Evolutionary conservation across 2,797 vertebrate species (phyloP).

Genomic region (Pseudochirops cupreus): DNA sequence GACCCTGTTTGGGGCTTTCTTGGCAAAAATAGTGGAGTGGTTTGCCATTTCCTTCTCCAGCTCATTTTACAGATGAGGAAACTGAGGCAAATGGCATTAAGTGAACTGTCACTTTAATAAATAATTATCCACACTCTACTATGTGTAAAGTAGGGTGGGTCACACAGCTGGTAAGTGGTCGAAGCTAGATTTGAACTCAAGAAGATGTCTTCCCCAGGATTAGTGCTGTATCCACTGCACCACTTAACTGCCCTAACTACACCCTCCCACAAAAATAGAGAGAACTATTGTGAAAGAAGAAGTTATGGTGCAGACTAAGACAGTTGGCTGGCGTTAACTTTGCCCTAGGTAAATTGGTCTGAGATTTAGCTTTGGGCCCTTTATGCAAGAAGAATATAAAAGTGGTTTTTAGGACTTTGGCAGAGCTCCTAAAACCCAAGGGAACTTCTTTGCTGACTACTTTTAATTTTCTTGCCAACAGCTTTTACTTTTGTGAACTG

Average conservation of each 20-base stretch:
- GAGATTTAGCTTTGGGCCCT: neutral
- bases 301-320: neutral
- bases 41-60: neutral
- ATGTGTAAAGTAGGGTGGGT: no score
- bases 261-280: neutral
- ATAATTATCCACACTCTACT: no score
- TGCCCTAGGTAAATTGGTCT: neutral
- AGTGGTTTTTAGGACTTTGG: neutral
- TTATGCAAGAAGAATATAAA: neutral
- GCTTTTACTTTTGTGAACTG: neutral
- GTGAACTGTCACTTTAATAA: no score
- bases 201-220: neutral
- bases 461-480: conserved; percentile 7
- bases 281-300: neutral
- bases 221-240: neutral
- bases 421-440: neutral
- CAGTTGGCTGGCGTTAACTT: neutral
- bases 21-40: neutral
- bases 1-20: neutral
- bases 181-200: neutral
- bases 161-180: neutral
- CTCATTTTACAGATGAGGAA: neutral
- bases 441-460: neutral
- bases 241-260: neutral
- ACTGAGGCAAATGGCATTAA: neutral